These are phyloP conservation scores for Bimastos eiseni DNA, from an alignment of 2,888 invertebrate genomes.

Conservation along the genomic window DNA sequence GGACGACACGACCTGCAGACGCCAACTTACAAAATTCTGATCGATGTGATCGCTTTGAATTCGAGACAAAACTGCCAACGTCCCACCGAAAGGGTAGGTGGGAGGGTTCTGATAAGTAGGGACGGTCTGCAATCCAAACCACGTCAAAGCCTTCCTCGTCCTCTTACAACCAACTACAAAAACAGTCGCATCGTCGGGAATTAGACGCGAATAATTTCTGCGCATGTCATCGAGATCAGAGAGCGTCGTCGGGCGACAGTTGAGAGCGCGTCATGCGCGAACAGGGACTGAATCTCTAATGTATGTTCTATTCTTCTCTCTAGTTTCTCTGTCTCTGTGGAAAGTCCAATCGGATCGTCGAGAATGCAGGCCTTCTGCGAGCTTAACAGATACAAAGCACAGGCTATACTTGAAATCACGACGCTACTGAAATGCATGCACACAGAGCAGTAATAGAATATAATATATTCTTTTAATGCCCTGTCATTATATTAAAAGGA, in stretches of 20 bases:
- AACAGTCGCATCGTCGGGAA: neutral
- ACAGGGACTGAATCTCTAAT: constrained; percentile 5
- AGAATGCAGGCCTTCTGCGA: neutral
- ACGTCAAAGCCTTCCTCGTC: neutral
- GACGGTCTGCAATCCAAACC: neutral
- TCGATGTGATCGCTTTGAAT: constrained; percentile 7
- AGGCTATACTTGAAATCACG: neutral
- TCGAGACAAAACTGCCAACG: constrained; percentile 13
- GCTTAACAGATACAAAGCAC: neutral
- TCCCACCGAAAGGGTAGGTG: no score
- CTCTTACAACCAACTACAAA: neutral
- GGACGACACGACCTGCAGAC: neutral
- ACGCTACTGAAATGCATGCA: neutral
- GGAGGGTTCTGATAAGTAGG: neutral
- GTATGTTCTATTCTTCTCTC: neutral
- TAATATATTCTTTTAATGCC: neutral
- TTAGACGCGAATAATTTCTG: neutral
- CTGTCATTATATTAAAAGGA: no score
- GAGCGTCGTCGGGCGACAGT: neutral
- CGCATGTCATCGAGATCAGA: neutral
- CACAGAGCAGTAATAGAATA: neutral
- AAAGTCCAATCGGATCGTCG: neutral
- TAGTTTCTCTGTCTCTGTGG: neutral
- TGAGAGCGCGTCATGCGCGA: neutral
- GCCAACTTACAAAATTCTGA: neutral